A percentile compares a stretch with the other conserved stretches of the same genome.
Evolutionary conservation across 2,797 vertebrate species (phyloP).

Genomic region (Lemur catta): DNA sequence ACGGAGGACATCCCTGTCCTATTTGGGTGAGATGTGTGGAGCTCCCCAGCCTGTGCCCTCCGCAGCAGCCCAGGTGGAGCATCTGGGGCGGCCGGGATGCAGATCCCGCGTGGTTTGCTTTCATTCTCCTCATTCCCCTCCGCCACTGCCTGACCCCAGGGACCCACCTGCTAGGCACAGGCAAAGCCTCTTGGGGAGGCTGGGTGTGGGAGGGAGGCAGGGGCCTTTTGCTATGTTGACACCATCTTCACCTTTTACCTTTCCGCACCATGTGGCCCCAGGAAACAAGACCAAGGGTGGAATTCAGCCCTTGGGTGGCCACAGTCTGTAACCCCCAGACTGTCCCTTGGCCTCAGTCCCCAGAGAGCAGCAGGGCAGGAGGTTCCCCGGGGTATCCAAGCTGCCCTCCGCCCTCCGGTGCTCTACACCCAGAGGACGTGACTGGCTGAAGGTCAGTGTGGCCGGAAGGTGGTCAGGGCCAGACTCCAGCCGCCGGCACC

Average conservation of each 20-base stretch:
- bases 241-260: background rate
- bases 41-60: background rate
- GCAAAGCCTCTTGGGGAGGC: background rate
- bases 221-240: background rate
- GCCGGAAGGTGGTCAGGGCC: background rate
- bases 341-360: background rate
- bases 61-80: background rate
- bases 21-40: too few relatives aligned
- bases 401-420: fast-evolving
- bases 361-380: fast-evolving
- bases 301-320: too few relatives aligned
- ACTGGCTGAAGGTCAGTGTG: background rate
- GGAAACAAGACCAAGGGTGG: background rate
- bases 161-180: background rate
- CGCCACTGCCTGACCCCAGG: background rate
- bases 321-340: background rate
- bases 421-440: background rate
- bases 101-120: background rate
- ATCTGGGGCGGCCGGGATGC: background rate
- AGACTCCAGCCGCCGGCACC: background rate
- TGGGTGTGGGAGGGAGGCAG: background rate
- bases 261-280: background rate
- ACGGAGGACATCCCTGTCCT: fast-evolving
- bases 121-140: background rate
- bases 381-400: background rate